Evolutionary conservation across 1,140 invertebrate genomes (phyloP).

Genomic region (Lordiphosa stackelbergi): DNA sequence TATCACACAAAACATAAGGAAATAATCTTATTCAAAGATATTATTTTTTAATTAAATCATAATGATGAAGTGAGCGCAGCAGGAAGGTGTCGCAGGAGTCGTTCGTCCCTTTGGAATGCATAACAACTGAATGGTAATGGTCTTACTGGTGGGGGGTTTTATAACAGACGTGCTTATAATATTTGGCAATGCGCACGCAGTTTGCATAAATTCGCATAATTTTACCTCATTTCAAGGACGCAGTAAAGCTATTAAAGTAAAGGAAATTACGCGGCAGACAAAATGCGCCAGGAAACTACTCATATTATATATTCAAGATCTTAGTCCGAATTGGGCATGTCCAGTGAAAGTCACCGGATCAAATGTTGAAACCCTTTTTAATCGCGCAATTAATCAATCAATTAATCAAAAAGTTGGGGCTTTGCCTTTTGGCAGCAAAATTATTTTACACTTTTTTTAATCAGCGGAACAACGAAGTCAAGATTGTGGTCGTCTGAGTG

Average conservation of each 20-base stretch:
- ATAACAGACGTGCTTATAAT: conserved; percentile 33
- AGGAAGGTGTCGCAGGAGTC: conserved; percentile 6
- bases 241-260: not conserved
- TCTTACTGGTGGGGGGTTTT: not conserved
- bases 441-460: conserved; percentile 3
- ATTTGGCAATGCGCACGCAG: conserved; percentile 46
- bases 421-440: not conserved
- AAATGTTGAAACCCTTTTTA: conserved; percentile 13
- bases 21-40: conserved; percentile 48
- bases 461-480: not conserved
- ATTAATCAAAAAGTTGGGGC: conserved; percentile 46
- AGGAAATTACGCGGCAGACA: not conserved
- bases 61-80: conserved; percentile 18
- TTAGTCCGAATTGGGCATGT: too few species aligned
- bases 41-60: conserved; percentile 63
- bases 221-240: conserved; percentile 33
- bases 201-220: conserved; percentile 65
- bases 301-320: too few species aligned
- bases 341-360: not conserved
- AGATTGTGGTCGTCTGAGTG: too few species aligned
- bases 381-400: conserved; percentile 49
- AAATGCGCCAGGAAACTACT: conserved; percentile 29
- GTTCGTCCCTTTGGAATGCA: conserved; percentile 1
- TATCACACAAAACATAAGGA: conserved; percentile 4
- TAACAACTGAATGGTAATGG: conserved; percentile 48